Evolutionary conservation across 1,140 invertebrate species (phyloP), one percentile per base, ranked within the genome.

Genomic region (Ips nitidus): DNA sequence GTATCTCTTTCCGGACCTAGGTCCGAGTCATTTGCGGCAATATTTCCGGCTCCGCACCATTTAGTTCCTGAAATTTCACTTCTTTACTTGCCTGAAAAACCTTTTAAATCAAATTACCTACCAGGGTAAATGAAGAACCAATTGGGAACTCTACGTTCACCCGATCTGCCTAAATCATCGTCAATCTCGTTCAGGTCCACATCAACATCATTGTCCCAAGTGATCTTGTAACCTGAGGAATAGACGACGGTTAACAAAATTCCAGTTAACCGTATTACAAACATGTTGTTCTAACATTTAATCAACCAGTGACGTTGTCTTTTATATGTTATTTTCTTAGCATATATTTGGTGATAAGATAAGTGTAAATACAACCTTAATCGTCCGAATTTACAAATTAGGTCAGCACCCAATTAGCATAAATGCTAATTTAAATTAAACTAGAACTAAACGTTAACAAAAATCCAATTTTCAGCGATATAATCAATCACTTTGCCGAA

Each of bases 11-110:
- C 84, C 4, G 77, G 66, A 1, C 93, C 93, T 3, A 94, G 80
- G 75, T 94, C 90, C 40, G 90, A 81, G 71, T 87, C 87, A 73
- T 84, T 81, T 38, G 84, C 77, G 0, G 92, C 88, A 8, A 87
- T 82, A 76, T 92, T 89, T 1, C 93, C 93, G 2, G 86, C 83
- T 42, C 93, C 93, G 75, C 88, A 90, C 88, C 88, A 89, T 76
- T 87, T 86, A 41, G 88, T 89, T 37, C 85, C 83, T 75, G n/a
- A 68, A 50, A 58, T 52, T 2, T 1, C 45, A 50, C 1, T 50
- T 4, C 39, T 38, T 58, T 39, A 66, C 1, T 55, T 3, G 8
- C 2, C 45, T 66, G 47, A 41, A 56, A n/a, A 40, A 56, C 7
- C 3, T n/a, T 57, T 2, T 0, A 43, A 47, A 8, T 22, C 59